phyloP scores from a whole-genome alignment of 2,797 vertebrate genomes.

The Oreortyx pictus region DNA sequence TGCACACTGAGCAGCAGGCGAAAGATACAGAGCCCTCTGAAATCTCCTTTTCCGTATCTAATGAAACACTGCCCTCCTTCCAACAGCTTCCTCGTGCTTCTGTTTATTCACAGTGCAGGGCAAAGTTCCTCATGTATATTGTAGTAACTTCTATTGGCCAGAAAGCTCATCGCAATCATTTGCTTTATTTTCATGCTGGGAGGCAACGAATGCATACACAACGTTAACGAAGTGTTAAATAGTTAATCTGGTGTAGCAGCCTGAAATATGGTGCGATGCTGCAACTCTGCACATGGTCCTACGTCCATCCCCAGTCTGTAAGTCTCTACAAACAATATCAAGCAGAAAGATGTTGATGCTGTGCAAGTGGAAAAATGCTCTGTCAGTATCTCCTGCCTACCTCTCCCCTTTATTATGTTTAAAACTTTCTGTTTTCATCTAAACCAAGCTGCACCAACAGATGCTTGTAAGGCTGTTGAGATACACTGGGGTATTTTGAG shows the following conservation, averaged over 20 bases:
- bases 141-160: not conserved
- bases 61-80: not conserved
- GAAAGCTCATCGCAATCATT: slow-evolving; percentile 23
- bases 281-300: not conserved
- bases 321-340: not conserved
- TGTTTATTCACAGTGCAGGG: not conserved
- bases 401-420: not conserved
- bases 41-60: not conserved
- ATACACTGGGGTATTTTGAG: not conserved
- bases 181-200: slow-evolving; percentile 39
- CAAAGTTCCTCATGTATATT: not conserved
- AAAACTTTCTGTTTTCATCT: not conserved
- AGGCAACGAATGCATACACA: slow-evolving; percentile 20
- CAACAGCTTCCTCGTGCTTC: not conserved
- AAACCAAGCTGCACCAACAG: not conserved
- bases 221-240: slow-evolving; percentile 51
- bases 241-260: slow-evolving; percentile 54
- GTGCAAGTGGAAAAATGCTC: not conserved
- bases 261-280: slow-evolving; percentile 9
- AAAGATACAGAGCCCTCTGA: not conserved
- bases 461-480: not conserved
- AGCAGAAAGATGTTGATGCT: not conserved
- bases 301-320: not conserved
- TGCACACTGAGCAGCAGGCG: not conserved
- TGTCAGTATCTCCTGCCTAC: not conserved